phyloP scores from a whole-genome alignment of 2,888 invertebrate species.

The Apamea anceps region DNA sequence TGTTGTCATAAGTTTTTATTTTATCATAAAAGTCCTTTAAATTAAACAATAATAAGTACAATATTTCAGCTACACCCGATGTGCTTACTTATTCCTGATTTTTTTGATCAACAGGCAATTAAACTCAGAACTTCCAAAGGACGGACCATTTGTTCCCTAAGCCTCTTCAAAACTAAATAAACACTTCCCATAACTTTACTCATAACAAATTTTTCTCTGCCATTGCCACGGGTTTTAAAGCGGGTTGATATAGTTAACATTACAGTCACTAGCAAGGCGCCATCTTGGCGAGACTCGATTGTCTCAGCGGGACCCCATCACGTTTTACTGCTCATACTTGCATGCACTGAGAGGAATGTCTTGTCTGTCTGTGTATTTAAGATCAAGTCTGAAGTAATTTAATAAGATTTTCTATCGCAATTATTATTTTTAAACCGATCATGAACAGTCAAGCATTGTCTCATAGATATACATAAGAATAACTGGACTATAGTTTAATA shows the following conservation, averaged over 20 bases:
- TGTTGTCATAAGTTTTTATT: background rate
- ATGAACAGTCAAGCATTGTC: background rate
- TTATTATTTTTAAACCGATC: background rate
- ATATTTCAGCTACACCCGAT: background rate
- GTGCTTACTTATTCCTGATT: background rate
- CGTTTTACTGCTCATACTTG: slow-evolving; percentile 51
- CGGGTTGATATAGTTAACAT: slow-evolving; percentile 55
- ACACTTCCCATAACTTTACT: slow-evolving; percentile 1
- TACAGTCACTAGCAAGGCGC: slow-evolving; percentile 50
- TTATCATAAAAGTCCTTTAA: background rate
- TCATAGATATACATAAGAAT: too few relatives aligned
- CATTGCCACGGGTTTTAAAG: slow-evolving; percentile 39
- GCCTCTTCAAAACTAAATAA: slow-evolving; percentile 19
- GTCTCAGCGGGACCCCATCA: slow-evolving; percentile 60
- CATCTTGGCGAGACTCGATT: slow-evolving; percentile 60
- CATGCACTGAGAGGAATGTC: slow-evolving; percentile 40
- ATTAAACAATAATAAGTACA: background rate
- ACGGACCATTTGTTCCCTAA: background rate
- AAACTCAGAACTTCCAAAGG: background rate
- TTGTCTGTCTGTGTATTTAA: slow-evolving; percentile 15
- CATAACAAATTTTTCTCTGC: slow-evolving; percentile 24
- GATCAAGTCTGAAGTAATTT: background rate
- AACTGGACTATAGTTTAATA: background rate
- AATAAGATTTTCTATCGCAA: slow-evolving; percentile 1
- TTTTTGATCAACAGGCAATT: background rate